These are phyloP conservation scores for Apamea sordens DNA, from an alignment of 2,888 invertebrate genomes.

Conservation along the genomic window DNA sequence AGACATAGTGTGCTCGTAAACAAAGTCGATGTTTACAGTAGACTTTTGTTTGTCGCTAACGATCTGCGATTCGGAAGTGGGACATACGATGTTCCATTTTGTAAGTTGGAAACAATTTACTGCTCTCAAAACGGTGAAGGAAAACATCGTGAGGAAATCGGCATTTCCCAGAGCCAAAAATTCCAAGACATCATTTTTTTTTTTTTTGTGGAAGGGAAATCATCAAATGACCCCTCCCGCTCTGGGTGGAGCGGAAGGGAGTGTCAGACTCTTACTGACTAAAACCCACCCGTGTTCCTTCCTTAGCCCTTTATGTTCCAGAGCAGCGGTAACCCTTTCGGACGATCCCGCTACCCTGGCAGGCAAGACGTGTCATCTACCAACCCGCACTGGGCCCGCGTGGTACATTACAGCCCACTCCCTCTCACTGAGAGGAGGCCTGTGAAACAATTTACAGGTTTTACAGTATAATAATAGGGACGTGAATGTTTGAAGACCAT, in stretches of 20 bases:
- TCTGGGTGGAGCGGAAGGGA: no score
- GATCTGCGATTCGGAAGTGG: constrained; percentile 18
- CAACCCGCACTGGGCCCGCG: neutral
- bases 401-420: no score
- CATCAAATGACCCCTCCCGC: no score
- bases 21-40: constrained; percentile 12
- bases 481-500: neutral
- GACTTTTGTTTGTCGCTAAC: constrained; percentile 4
- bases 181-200: no score
- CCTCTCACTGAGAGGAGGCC: no score
- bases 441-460: neutral
- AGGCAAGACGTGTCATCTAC: neutral
- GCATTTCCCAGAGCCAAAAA: neutral
- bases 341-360: no score
- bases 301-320: no score
- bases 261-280: no score
- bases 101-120: neutral
- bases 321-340: no score
- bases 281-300: no score
- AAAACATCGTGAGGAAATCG: neutral
- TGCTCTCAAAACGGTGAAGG: neutral
- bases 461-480: neutral
- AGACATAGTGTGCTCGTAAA: constrained; percentile 11
- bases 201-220: no score
- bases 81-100: neutral